Evolutionary conservation across 2,113 vertebrate genomes (phyloP).

Genomic region (Carassius auratus): DNA sequence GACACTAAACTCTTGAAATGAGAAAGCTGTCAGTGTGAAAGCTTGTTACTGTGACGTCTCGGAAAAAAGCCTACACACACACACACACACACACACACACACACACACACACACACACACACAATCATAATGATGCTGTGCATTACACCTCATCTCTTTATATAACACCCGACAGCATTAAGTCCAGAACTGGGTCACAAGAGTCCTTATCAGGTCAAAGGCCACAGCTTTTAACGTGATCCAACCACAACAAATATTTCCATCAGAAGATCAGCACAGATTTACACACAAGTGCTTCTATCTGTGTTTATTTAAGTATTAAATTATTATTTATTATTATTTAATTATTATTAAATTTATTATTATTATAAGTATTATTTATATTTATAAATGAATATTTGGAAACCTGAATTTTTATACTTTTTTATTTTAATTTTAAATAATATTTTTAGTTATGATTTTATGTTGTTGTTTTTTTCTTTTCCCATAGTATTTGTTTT

Average conservation of each 20-base stretch:
- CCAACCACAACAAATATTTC: not conserved
- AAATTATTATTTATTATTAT: too few species aligned
- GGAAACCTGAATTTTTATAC: not conserved
- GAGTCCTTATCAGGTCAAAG: slow-evolving; percentile 23
- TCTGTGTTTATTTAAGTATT: not conserved
- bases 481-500: too few species aligned
- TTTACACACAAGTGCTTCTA: not conserved
- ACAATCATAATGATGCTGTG: not conserved
- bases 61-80: slow-evolving; percentile 12
- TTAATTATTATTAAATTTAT: too few species aligned
- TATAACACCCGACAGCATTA: slow-evolving; percentile 51
- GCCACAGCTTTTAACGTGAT: not conserved
- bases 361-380: too few species aligned
- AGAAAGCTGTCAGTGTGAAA: not conserved
- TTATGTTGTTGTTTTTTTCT: too few species aligned
- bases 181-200: slow-evolving; percentile 45
- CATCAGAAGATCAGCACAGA: not conserved
- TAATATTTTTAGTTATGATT: too few species aligned
- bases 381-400: not conserved
- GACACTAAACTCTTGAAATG: not conserved
- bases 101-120: not conserved
- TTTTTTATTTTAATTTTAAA: too few species aligned
- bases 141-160: slow-evolving; percentile 49
- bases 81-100: too few species aligned
- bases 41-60: slow-evolving; percentile 23